These are phyloP conservation scores for Macrosteles quadrilineatus DNA, from an alignment of 1,140 invertebrate species.

Conservation along the genomic window DNA sequence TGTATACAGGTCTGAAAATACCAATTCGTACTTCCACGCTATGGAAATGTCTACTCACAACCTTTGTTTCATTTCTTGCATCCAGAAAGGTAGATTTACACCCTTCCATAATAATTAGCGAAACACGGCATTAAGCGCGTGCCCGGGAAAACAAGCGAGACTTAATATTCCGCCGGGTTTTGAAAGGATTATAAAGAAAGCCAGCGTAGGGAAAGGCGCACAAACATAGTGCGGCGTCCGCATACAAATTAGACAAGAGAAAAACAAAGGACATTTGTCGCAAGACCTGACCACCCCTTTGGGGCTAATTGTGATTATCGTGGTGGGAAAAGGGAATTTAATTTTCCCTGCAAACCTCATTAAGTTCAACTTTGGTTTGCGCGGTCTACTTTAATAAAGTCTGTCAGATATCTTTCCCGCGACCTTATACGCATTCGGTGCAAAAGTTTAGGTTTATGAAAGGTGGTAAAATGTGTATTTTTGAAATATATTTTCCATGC, in stretches of 20 bases:
- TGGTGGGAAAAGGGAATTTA: neutral
- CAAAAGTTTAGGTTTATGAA: too few species aligned
- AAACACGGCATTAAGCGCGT: too few species aligned
- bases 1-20: too few species aligned
- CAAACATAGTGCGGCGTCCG: neutral
- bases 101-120: too few species aligned
- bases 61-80: too few species aligned
- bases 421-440: neutral
- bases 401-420: neutral
- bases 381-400: conserved; percentile 22
- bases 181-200: conserved; percentile 17
- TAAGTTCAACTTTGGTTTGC: conserved; percentile 21
- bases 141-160: neutral
- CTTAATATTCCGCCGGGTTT: conserved; percentile 6
- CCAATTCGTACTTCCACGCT: too few species aligned
- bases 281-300: neutral
- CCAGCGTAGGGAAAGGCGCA: conserved; percentile 10
- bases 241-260: conserved; percentile 19
- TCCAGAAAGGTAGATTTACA: too few species aligned
- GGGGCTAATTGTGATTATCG: conserved; percentile 10
- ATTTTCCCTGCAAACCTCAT: conserved; percentile 24
- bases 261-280: conserved; percentile 22
- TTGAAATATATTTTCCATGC: too few species aligned
- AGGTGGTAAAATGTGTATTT: too few species aligned
- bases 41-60: too few species aligned